Evolutionary conservation across 2,113 vertebrate genomes (phyloP).

Genomic region (Labeo rohita): DNA sequence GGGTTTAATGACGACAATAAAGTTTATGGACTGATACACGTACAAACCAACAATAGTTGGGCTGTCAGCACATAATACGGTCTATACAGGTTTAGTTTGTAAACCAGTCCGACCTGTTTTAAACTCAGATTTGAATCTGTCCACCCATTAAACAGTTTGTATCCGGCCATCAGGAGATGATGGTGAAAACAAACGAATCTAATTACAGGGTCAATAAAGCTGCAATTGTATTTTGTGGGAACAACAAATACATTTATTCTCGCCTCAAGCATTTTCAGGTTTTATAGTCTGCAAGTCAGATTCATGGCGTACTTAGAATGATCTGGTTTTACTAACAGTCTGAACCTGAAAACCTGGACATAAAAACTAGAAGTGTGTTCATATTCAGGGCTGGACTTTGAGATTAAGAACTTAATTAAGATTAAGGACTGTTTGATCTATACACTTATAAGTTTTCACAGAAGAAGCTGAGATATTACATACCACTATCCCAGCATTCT

Average conservation of each 20-base stretch:
- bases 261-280: background rate
- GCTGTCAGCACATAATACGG: background rate
- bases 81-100: background rate
- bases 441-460: background rate
- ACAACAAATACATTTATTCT: background rate
- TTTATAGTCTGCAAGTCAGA: background rate
- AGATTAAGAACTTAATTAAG: too few relatives aligned
- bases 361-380: background rate
- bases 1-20: background rate
- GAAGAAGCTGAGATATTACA: constrained; percentile 51
- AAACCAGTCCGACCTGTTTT: background rate
- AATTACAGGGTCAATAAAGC: background rate
- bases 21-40: background rate
- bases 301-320: background rate
- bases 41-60: background rate
- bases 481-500: constrained; percentile 87
- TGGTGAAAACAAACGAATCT: background rate
- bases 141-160: background rate
- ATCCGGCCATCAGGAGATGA: background rate
- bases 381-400: background rate
- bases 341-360: background rate
- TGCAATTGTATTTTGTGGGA: background rate
- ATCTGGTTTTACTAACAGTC: background rate
- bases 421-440: too few relatives aligned
- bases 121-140: background rate